phyloP scores from a whole-genome alignment of 2,888 invertebrate species.

The Microdon myrmicae region DNA sequence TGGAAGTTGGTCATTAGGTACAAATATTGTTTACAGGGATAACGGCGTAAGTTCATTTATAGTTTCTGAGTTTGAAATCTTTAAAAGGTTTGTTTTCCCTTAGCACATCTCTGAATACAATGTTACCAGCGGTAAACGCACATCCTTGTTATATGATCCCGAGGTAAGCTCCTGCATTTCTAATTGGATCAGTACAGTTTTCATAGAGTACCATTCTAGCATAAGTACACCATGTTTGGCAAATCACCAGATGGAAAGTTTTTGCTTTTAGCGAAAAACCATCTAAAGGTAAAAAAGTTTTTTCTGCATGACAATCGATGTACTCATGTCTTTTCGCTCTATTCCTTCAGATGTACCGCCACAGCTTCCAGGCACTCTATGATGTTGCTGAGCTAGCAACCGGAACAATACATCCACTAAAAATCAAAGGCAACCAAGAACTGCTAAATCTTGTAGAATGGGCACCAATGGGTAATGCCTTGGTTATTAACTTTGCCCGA shows the following conservation, averaged over 20 bases:
- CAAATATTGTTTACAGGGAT: slow-evolving; percentile 74
- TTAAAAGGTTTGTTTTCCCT: slow-evolving; percentile 1
- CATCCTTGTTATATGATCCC: slow-evolving; percentile 55
- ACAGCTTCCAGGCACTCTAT: slow-evolving; percentile 82
- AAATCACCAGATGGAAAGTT: slow-evolving; percentile 75
- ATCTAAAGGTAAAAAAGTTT: slow-evolving; percentile 70
- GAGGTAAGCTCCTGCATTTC: slow-evolving; percentile 42
- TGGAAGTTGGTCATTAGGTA: slow-evolving; percentile 82
- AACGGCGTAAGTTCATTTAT: slow-evolving; percentile 55
- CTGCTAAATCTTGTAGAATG: slow-evolving; percentile 77
- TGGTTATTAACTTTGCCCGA: slow-evolving; percentile 78
- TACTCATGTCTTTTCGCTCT: slow-evolving; percentile 21
- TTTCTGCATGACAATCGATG: neutral
- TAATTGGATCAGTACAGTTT: too few species aligned
- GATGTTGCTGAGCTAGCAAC: slow-evolving; percentile 74
- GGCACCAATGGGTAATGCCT: slow-evolving; percentile 78
- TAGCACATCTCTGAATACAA: slow-evolving; percentile 61
- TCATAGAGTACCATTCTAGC: too few species aligned
- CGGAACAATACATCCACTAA: slow-evolving; percentile 65
- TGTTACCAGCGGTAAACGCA: slow-evolving; percentile 54
- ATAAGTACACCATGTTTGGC: slow-evolving; percentile 65
- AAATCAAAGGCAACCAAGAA: slow-evolving; percentile 63
- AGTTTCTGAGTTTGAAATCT: neutral
- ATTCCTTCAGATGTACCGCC: slow-evolving; percentile 74
- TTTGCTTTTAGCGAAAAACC: slow-evolving; percentile 72